These are phyloP conservation scores for Phymastichus coffea DNA, from an alignment of 1,140 invertebrate species.

Conservation along the genomic window DNA sequence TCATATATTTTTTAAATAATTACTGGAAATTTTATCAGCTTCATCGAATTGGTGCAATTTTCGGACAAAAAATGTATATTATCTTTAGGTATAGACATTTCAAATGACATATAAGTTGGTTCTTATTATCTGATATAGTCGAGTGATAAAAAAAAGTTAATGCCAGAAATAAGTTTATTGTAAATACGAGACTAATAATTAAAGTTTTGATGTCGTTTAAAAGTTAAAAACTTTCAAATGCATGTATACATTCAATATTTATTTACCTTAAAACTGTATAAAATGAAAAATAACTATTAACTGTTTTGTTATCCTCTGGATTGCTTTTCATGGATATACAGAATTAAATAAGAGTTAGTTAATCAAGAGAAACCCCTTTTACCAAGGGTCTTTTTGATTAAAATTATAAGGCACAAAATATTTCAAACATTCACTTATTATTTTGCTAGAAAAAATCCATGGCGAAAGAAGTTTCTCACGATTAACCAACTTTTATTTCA, in stretches of 20 bases:
- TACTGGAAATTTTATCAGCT: background rate
- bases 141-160: conserved; percentile 27
- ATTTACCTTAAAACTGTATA: background rate
- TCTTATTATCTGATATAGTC: conserved; percentile 23
- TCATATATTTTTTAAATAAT: conserved; percentile 17
- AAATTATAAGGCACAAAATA: no score
- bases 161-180: conserved; percentile 43
- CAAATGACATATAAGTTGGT: conserved; percentile 22
- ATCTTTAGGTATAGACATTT: background rate
- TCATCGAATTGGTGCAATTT: conserved; percentile 6
- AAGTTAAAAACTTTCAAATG: conserved; percentile 51
- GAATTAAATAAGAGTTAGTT: no score
- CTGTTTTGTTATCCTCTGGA: no score
- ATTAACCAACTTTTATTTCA: no score
- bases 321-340: no score
- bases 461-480: no score
- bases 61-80: background rate
- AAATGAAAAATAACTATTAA: no score
- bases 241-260: conserved; percentile 26
- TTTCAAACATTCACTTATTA: no score
- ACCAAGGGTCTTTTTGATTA: no score
- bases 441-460: no score
- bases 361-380: no score
- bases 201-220: conserved; percentile 53
- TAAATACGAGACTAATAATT: conserved; percentile 50